Conservation (phyloP, 2,113 vertebrate species). For the Illadopsis cleaveri region DNA sequence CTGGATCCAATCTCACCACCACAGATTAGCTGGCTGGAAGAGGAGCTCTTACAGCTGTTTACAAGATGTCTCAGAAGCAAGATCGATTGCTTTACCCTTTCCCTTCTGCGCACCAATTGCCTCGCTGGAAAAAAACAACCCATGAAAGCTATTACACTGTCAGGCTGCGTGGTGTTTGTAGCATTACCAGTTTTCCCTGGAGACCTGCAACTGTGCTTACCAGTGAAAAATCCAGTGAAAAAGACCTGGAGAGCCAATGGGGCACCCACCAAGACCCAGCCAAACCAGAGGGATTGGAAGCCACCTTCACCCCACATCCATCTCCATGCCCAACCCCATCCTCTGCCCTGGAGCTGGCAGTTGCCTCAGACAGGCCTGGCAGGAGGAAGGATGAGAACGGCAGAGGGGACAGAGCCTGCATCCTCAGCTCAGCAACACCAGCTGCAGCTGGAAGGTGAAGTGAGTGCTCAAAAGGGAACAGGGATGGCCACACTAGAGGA, state of each 20-base stretch:
- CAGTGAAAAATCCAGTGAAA: not conserved
- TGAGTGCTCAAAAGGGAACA: not conserved
- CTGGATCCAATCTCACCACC: constrained; percentile 24
- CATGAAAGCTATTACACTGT: fast-evolving
- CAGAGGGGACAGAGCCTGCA: not conserved
- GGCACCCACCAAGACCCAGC: not conserved
- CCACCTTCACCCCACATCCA: no score
- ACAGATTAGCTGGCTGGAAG: constrained; percentile 25
- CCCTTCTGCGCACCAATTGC: not conserved
- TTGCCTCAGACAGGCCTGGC: not conserved
- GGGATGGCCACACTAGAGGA: not conserved
- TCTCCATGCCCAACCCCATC: not conserved
- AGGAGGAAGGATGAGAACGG: not conserved
- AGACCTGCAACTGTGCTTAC: not conserved
- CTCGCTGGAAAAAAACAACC: not conserved
- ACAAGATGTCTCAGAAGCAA: constrained; percentile 45
- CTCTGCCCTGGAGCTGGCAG: not conserved
- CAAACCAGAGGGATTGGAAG: fast-evolving
- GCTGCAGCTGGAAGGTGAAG: not conserved
- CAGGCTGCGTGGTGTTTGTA: not conserved
- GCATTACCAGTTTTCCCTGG: not conserved
- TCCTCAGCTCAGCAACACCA: not conserved
- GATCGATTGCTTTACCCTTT: constrained; percentile 33
- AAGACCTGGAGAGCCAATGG: not conserved
- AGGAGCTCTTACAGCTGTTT: constrained; percentile 56